phyloP scores from a whole-genome alignment of 2,797 vertebrate genomes.

The Brachyrhaphis roseni region DNA sequence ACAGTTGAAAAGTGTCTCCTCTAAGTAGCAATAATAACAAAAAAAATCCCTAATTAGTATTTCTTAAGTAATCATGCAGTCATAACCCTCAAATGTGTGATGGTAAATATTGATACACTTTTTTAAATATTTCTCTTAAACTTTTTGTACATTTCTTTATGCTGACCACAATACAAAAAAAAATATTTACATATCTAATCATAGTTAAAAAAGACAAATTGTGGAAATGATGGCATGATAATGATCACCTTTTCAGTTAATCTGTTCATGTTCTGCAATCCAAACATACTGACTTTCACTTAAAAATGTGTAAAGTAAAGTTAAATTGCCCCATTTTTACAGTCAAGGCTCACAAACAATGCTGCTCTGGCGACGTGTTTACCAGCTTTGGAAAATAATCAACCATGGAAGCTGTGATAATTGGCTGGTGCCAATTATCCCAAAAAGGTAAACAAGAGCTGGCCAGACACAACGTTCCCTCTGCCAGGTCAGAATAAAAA shows the following conservation, averaged over 20 bases:
- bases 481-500: not conserved
- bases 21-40: not conserved
- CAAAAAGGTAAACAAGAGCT: constrained; percentile 2
- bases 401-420: not conserved
- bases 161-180: not conserved
- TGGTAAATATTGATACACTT: not conserved
- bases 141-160: not conserved
- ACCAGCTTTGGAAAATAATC: not conserved
- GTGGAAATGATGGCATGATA: not conserved
- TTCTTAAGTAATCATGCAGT: not conserved
- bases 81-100: not conserved
- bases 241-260: not conserved
- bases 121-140: not conserved
- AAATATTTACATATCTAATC: not conserved
- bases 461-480: not conserved
- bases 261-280: not conserved
- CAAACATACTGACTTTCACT: not conserved
- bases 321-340: not conserved
- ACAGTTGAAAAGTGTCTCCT: not conserved
- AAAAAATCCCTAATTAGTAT: not conserved
- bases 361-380: not conserved
- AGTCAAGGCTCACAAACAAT: not conserved
- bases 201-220: not conserved
- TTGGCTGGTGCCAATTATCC: constrained; percentile 1
- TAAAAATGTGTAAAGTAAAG: not conserved